Percentiles rank a stretch among this genome's conserved stretches.
Evolutionary conservation across 2,888 invertebrate species (phyloP).

Genomic region (Lycocerus yunnanus): DNA sequence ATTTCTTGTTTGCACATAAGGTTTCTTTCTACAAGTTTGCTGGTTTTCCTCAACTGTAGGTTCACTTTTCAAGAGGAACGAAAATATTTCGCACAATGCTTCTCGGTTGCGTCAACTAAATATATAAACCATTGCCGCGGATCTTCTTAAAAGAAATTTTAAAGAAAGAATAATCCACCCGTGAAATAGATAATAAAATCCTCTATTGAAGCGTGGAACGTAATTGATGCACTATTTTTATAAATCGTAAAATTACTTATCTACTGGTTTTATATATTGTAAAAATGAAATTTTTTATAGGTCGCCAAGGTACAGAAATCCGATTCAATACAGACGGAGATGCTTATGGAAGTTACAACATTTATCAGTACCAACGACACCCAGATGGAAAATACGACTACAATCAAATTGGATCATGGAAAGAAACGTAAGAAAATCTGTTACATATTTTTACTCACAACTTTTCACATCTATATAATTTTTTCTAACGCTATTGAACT

Average conservation of each 20-base stretch:
- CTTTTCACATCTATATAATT: not conserved
- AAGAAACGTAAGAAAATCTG: slow-evolving; percentile 57
- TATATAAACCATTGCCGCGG: not conserved
- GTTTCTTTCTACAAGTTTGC: too few species aligned
- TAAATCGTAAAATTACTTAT: not conserved
- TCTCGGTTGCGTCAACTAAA: not conserved
- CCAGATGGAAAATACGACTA: slow-evolving; percentile 62
- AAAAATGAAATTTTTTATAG: slow-evolving; percentile 35
- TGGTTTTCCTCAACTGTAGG: not conserved
- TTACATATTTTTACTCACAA: not conserved
- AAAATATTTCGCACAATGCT: not conserved
- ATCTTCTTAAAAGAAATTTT: not conserved
- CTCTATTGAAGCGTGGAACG: not conserved
- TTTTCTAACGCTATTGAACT: not conserved
- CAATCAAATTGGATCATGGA: slow-evolving; percentile 63
- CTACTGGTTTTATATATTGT: not conserved
- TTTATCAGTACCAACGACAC: slow-evolving; percentile 68
- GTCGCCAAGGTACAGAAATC: slow-evolving; percentile 51
- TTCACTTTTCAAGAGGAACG: not conserved
- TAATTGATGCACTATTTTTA: not conserved
- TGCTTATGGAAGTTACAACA: slow-evolving; percentile 70
- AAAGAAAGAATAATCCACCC: not conserved
- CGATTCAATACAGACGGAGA: slow-evolving; percentile 70
- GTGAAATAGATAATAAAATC: not conserved
- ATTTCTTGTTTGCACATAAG: too few species aligned